phyloP scores from a whole-genome alignment of 2,113 vertebrate species.

The Egretta garzetta region DNA sequence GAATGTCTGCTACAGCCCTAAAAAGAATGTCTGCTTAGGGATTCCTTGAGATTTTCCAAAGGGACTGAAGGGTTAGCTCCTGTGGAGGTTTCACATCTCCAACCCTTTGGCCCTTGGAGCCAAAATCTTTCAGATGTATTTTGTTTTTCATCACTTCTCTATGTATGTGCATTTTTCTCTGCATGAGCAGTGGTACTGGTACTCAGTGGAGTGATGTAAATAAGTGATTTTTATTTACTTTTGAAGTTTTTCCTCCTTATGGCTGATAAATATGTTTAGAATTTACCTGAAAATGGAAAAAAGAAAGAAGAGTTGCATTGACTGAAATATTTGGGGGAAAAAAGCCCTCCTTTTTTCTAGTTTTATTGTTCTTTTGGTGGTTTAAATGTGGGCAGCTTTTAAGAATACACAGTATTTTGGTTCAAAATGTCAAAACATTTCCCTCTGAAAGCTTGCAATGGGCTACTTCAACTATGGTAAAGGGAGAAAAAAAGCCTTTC shows the following conservation, averaged over 20 bases:
- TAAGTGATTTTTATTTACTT: background rate
- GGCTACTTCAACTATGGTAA: background rate
- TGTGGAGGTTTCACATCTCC: background rate
- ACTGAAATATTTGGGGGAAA: background rate
- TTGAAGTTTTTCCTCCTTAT: background rate
- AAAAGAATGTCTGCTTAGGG: background rate
- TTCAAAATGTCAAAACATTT: background rate
- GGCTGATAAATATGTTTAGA: background rate
- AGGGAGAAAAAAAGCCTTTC: background rate
- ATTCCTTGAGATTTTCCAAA: background rate
- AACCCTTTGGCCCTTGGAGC: background rate
- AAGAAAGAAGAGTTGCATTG: background rate
- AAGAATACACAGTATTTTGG: background rate
- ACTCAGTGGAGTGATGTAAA: background rate
- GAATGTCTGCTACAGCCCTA: background rate
- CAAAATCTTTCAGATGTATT: background rate
- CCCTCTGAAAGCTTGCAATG: background rate
- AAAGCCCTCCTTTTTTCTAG: accelerated
- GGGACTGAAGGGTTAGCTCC: background rate
- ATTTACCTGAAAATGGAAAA: background rate
- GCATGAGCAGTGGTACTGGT: background rate
- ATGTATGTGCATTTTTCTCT: background rate
- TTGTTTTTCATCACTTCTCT: background rate
- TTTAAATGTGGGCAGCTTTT: background rate
- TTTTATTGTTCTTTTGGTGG: background rate